phyloP scores from a whole-genome alignment of 2,888 invertebrate species.

The Noctua janthina region DNA sequence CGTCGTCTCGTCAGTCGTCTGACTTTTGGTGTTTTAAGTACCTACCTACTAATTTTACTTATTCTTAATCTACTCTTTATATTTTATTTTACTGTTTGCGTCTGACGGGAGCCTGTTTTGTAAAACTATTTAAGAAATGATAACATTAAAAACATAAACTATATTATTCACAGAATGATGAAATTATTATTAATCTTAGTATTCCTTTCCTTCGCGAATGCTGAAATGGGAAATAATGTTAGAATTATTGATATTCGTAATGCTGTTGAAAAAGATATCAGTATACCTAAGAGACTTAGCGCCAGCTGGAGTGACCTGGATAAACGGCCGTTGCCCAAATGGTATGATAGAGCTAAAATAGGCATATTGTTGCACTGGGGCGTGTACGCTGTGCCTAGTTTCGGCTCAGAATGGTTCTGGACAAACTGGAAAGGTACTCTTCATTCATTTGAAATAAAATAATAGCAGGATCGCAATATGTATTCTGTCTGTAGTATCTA shows the following conservation, averaged over 20 bases:
- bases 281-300: constrained; percentile 82
- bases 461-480: neutral
- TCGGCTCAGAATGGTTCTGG: constrained; percentile 98
- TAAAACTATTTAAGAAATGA: too few species aligned
- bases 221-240: constrained; percentile 32
- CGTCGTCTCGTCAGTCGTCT: too few species aligned
- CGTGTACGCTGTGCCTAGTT: constrained; percentile 97
- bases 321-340: constrained; percentile 94
- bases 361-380: constrained; percentile 99
- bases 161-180: constrained; percentile 65
- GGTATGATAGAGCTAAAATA: constrained; percentile 97
- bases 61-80: too few species aligned
- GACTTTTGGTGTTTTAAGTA: too few species aligned
- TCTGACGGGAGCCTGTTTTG: too few species aligned
- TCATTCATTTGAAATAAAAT: neutral
- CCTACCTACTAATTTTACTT: too few species aligned
- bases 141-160: too few species aligned
- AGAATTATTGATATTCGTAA: constrained; percentile 25
- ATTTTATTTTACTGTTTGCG: too few species aligned
- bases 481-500: neutral
- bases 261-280: constrained; percentile 29
- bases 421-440: constrained; percentile 92
- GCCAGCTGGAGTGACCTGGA: constrained; percentile 97
- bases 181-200: constrained; percentile 54
- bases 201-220: constrained; percentile 46